Base-by-base conservation (phyloP, 35 echinoderm and acorn worm genomes). In the Hemicentrotus pulcherrimus region DNA sequence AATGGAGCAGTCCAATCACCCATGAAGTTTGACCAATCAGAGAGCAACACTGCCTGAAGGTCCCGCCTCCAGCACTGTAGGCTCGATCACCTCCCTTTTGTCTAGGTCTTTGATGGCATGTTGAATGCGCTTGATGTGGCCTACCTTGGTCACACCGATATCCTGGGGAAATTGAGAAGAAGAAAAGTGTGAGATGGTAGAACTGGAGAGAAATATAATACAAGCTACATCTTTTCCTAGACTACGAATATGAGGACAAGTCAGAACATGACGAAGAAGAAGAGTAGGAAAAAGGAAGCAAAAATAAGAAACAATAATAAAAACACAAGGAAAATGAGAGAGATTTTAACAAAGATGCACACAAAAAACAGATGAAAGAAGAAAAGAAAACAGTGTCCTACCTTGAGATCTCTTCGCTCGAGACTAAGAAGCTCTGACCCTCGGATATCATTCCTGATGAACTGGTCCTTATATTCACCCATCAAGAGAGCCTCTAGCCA, bases 121-220 rank as follows among this genome's bases (percentile, higher is more conserved):
- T 46, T 97, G 97, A 32, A 99, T 95, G 18, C 98, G 47, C 88
- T 98, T 98, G 86, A 99, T 99, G 90, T 99, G 98, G 31, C 98
- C 98, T 0, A 99, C 98, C 96, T 99, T 99, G 86, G 96, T 98
- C 18, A 99, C 96, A 47, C 98, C 98, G 94, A 99, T 97, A 88
- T 99, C 98, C 98, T 99, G 59, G 11, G 95, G 46, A 31, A 86
- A 91, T 78, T 78, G 19, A 55, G 50, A 65, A 16, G 60, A 65
- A 24, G 61, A 70, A 28, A 70, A 70, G 61, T 28, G 5, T 28
- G 22, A 28, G 30, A n/a, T 47, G 14, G 32, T n/a, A 30, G 14
- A 47, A 90, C 5, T 11, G 87, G 32, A 33, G 14, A 32, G 10
- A 33, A 33, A 10, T 0, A 59, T 5, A 9, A 59, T 0, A 16